These are phyloP conservation scores for Pandemis cinnamomeana DNA, from an alignment of 2,888 invertebrate genomes.

Conservation along the genomic window DNA sequence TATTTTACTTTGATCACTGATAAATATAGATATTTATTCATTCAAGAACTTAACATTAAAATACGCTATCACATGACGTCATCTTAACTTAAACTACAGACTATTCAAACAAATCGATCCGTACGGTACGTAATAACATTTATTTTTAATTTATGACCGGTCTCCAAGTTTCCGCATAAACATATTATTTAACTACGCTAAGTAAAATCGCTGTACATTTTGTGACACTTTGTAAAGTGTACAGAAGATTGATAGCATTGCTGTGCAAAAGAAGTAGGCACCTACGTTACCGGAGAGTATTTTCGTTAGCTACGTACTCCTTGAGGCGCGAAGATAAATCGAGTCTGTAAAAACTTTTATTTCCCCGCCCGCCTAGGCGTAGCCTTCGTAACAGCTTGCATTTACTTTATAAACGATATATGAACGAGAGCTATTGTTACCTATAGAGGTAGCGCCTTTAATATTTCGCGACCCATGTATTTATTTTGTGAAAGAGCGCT, in stretches of 20 bases:
- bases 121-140: background rate
- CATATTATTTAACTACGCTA: conserved; percentile 8
- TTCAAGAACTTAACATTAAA: too few species aligned
- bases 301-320: conserved; percentile 51
- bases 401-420: conserved; percentile 67
- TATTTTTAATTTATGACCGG: background rate
- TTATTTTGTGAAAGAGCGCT: conserved; percentile 41
- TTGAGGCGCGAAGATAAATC: conserved; percentile 63
- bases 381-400: conserved; percentile 64
- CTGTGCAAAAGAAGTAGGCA: conserved; percentile 50
- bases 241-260: conserved; percentile 47
- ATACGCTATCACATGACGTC: background rate
- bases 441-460: conserved; percentile 38
- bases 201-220: conserved; percentile 26
- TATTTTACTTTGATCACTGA: too few species aligned
- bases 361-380: conserved; percentile 48
- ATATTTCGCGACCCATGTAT: conserved; percentile 42
- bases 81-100: background rate
- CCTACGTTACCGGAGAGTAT: conserved; percentile 44
- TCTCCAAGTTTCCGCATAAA: background rate
- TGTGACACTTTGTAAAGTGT: conserved; percentile 31
- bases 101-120: background rate
- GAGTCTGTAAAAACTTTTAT: conserved; percentile 64
- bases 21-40: too few species aligned
- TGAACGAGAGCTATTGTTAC: conserved; percentile 47